Base-by-base conservation (phyloP, 1,140 invertebrate species). In the Cydia pomonella region DNA sequence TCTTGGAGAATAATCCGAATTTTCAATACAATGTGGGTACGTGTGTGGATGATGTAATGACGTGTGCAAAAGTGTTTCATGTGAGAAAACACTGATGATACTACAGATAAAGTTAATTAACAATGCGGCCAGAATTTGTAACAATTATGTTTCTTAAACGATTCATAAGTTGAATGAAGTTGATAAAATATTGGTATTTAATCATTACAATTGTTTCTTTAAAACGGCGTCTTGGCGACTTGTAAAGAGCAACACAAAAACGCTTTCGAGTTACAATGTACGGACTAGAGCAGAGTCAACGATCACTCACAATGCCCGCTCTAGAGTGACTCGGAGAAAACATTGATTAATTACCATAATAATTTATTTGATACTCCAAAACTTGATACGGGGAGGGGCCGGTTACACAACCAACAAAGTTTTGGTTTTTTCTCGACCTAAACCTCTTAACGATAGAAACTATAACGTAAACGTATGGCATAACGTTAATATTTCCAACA, bases 341-440 rank as follows among this genome's bases (percentile, higher is more conserved):
- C 90, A 91, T 92, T 93, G 90, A 92, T 93, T 93, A 93, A 93
- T 93, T 93, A 93, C 89, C 90, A 93, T 92, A 93, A 93, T 93
- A 90, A 93, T 93, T 93, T 93, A 93, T 93, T 93, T 92, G 91
- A 93, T 93, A 93, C 89, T 90, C 89, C 85, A 90, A 92, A 93
- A 93, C 89, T 91, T 88, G 91, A 92, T 91, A 90, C 82, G 79
- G 87, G 89, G 90, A 86, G 87, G 88, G 88, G 85, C 87, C 84
- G 85, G 82, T 90, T 90, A 80, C 83, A 83, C 82, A 87, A 87
- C 86, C 84, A 77, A 78, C 66, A 77, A 77, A 82, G 76, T 88
- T 88, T 89, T 87, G 84, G 85, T 86, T 87, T 85, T 84, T 87
- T 88, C 89, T 85, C 84, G 89, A 88, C 85, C 87, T 86, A 88